Evolutionary conservation across 2,113 vertebrate species (phyloP), one percentile per base, ranked within the genome.

Genomic region (Grammomys dolichurus): DNA sequence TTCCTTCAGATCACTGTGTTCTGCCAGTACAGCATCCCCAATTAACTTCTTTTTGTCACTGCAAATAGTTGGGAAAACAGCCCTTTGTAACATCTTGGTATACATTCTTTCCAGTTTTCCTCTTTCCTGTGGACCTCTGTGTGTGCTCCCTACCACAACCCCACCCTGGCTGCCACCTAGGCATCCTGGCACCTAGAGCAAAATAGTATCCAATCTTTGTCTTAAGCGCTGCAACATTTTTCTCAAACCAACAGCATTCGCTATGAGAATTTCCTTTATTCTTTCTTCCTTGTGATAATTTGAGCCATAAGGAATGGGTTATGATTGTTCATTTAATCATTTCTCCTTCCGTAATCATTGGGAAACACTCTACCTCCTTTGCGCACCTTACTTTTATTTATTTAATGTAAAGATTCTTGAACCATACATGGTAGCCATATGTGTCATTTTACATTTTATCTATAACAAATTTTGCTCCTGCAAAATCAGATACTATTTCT

Each of bases 1-100:
- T 94, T 95, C 7, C 26, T 84, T 95, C 40, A 58, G 84, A 56
- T 93, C 54, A 88, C 77, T 60, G 14, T 65, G 77, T 36, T 94
- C 87, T 89, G 26, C 17, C 26, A n/a, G 13, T 67, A 81, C 6
- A 48, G 73, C 69, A 72, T 81, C 86, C 20, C 33, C 22, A 11
- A 82, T 82, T 48, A 88, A 58, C 54, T 72, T 46, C 31, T 88
- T 67, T 67, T 14, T 56, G 46, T 89, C 48, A 56, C 6, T 73
- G 88, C 4, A 20, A 48, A 51, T 82, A 20, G 5, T 73, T 95
- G 63, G n/a, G 11, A 81, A 89, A 97, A 95, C 22, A 69, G 28
- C 22, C 31, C 43, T 91, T 51, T 40, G 12, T 90, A 70, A 56
- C n/a, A 58, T 46, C 22, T 60, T 89, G 8, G 3, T 73, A 13